Evolutionary conservation across 2,113 vertebrate genomes (phyloP).

Genomic region (Mugil cephalus): DNA sequence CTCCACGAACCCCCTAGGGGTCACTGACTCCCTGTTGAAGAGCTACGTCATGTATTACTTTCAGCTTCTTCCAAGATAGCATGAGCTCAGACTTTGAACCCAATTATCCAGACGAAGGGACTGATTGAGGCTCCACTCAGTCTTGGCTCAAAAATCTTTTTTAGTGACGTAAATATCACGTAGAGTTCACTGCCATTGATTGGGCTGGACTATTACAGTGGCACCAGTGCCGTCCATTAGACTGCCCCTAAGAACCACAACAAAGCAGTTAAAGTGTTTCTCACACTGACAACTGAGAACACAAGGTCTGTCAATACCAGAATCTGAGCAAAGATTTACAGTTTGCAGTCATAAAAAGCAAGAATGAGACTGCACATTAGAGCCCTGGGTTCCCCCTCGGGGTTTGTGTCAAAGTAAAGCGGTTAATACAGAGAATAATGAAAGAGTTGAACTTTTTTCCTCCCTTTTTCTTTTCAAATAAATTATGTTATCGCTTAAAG

Average conservation of each 20-base stretch:
- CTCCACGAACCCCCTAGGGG: no score
- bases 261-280: slow-evolving; percentile 21
- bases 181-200: slow-evolving; percentile 49
- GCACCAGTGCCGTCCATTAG: slow-evolving; percentile 40
- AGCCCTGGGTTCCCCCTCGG: background rate
- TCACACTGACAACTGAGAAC: background rate
- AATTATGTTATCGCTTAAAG: slow-evolving; percentile 42
- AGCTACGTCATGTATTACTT: no score
- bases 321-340: slow-evolving; percentile 17
- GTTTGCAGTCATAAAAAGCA: slow-evolving; percentile 22
- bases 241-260: slow-evolving; percentile 6
- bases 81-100: slow-evolving; percentile 20
- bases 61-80: slow-evolving; percentile 29
- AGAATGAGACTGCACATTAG: slow-evolving; percentile 34
- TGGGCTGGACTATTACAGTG: slow-evolving; percentile 22
- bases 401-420: background rate
- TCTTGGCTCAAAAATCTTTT: slow-evolving; percentile 53
- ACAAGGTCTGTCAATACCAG: slow-evolving; percentile 3
- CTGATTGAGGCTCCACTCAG: slow-evolving; percentile 41
- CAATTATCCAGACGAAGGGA: slow-evolving; percentile 32
- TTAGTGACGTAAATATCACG: slow-evolving; percentile 29
- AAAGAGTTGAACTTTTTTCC: slow-evolving; percentile 9
- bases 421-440: slow-evolving; percentile 7
- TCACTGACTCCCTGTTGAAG: no score
- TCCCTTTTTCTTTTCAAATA: slow-evolving; percentile 15